phyloP scores from a whole-genome alignment of 2,113 vertebrate species.

The Fulica atra region DNA sequence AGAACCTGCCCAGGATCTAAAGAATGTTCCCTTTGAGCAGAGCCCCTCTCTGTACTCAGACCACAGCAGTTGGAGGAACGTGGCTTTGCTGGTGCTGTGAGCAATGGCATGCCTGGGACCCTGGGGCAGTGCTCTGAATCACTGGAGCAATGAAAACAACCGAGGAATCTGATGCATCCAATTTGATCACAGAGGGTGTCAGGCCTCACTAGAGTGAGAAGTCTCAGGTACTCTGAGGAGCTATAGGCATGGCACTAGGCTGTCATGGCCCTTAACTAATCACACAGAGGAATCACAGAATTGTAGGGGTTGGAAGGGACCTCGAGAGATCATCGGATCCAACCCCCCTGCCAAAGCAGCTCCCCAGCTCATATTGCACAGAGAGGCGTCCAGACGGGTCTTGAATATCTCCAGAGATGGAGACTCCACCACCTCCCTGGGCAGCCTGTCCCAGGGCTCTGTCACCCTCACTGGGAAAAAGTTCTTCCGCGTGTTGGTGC shows the following conservation, averaged over 20 bases:
- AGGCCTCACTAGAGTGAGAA: background rate
- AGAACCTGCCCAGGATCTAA: background rate
- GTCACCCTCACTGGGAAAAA: too few relatives aligned
- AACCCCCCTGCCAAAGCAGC: too few relatives aligned
- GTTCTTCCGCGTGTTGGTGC: too few relatives aligned
- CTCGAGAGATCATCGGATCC: too few relatives aligned
- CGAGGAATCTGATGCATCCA: background rate
- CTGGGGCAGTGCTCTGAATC: background rate
- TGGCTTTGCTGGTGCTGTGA: background rate
- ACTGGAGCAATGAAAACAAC: background rate
- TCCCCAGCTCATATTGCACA: too few relatives aligned
- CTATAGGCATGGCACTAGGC: background rate
- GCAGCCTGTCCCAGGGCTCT: too few relatives aligned
- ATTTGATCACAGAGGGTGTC: background rate
- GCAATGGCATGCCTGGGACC: background rate
- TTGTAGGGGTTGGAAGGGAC: too few relatives aligned
- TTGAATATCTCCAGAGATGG: too few relatives aligned
- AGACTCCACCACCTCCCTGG: too few relatives aligned
- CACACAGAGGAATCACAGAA: background rate
- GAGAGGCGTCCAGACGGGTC: too few relatives aligned
- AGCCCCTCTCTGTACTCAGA: background rate
- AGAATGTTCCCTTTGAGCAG: background rate
- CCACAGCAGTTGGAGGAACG: rapidly evolving
- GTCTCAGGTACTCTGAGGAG: background rate
- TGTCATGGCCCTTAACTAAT: background rate